Evolutionary conservation across 1,140 invertebrate genomes (phyloP), one percentile per base, ranked within the genome.

Genomic region (Heliconius congener): DNA sequence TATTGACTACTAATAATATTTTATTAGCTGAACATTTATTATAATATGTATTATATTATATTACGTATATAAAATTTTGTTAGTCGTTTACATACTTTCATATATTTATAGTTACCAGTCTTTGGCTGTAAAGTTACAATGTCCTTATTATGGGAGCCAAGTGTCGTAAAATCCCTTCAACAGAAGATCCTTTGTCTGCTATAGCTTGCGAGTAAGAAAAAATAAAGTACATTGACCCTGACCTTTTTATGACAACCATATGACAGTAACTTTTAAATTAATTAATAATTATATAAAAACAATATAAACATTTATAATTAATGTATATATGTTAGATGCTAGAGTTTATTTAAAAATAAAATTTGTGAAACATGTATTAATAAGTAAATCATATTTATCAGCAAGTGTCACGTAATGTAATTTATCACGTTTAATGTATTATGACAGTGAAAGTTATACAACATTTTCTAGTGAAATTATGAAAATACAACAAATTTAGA

Each of bases 401-500:
- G n/a, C 37, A 72, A 70, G 55, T 78, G 50, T 75, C 60, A 77
- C 76, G 76, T 77, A 52, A 42, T 30, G 37, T 71, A 46, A 78
- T 73, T 78, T 77, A 77, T 73, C 76, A 78, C 50, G 71, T 73
- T 78, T 73, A 78, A 37, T 72, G 23, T 73, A 39, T 30, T 76
- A 42, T 50, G 76, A 77, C 71, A 73, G 71, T 72, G 50, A 77
- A 77, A 77, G 50, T 39, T 73, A 78, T 42, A 73, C 66, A 73
- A 78, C 13, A 46, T 55, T 73, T 78, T 66, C 71, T 57, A 78
- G 71, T 55, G 71, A 78, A 78, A 78, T 78, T 78, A 78, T 73
- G 71, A 78, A 78, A 73, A 78, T 73, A 55, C 30, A 60, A 66
- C 70, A 55, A 73, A 76, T 71, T 27, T 72, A 72, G n/a, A 42